Conservation (phyloP, 2,888 invertebrate species). For the Apodemia duryi region DNA sequence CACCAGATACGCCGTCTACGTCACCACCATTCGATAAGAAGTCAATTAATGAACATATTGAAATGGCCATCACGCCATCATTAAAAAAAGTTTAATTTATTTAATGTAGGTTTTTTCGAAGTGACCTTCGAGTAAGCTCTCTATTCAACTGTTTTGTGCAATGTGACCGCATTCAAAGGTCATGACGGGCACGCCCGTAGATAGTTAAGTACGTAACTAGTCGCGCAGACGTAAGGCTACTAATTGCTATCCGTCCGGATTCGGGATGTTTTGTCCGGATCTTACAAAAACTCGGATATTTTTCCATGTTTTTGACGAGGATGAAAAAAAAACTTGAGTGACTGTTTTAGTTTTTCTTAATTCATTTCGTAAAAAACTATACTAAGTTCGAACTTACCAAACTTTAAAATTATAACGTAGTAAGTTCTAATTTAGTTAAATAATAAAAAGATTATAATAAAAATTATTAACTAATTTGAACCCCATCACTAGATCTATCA, state of each 20-base stretch:
- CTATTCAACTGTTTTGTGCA: constrained; percentile 35
- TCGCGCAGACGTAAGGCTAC: background rate
- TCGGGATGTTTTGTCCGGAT: background rate
- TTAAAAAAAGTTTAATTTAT: constrained; percentile 3
- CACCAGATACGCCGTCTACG: constrained; percentile 49
- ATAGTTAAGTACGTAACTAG: background rate
- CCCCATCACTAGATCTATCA: no score
- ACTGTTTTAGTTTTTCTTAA: no score
- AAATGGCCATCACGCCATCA: constrained; percentile 45
- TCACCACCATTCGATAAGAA: constrained; percentile 46
- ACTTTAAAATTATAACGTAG: no score
- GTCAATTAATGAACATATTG: constrained; percentile 41
- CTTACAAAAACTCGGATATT: background rate
- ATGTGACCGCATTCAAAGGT: constrained; percentile 12
- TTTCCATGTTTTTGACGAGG: no score
- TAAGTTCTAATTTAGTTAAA: no score
- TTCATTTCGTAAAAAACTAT: no score
- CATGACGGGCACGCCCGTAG: background rate
- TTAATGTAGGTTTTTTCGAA: background rate
- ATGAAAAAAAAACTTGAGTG: no score
- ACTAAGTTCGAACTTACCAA: no score
- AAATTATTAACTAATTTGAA: no score
- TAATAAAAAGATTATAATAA: no score
- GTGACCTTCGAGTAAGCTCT: constrained; percentile 10
- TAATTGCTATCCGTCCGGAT: constrained; percentile 2